phyloP scores from a whole-genome alignment of 2,797 vertebrate species.

The Taenioides sp. region DNA sequence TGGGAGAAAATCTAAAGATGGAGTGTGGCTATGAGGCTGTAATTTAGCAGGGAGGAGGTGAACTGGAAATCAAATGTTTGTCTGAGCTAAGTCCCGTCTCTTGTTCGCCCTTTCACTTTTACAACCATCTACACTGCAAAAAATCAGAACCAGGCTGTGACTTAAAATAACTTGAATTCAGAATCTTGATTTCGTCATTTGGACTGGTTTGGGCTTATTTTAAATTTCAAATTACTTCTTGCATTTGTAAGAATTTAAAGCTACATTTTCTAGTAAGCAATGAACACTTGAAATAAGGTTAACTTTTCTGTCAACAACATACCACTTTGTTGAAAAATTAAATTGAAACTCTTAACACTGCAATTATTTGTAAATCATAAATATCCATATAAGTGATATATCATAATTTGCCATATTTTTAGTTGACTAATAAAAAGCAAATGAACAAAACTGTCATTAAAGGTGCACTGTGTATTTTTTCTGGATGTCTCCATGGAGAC shows the following conservation, averaged over 20 bases:
- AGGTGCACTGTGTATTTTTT: no score
- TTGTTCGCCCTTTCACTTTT: slow-evolving; percentile 3
- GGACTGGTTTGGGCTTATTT: not conserved
- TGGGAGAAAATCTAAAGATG: slow-evolving; percentile 66
- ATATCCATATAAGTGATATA: no score
- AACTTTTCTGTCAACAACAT: no score
- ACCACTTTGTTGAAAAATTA: no score
- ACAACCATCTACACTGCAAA: not conserved
- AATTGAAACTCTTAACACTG: no score
- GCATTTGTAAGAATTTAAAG: not conserved
- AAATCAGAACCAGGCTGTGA: not conserved
- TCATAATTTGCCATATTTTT: no score
- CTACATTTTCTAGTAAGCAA: no score
- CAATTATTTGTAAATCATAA: no score
- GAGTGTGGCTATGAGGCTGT: slow-evolving; percentile 51
- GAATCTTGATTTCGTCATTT: not conserved
- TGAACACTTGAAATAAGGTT: no score
- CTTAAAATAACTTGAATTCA: not conserved
- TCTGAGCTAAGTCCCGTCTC: slow-evolving; percentile 18
- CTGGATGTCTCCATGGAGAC: no score
- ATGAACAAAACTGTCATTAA: no score
- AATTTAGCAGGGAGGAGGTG: slow-evolving; percentile 60
- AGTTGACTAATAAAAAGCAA: no score
- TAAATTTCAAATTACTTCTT: not conserved
- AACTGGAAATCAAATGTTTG: slow-evolving; percentile 31